A percentile compares a stretch with the other conserved stretches of the same genome.
These are phyloP conservation scores for Anser cygnoides DNA, from an alignment of 2,113 vertebrate species.

Conservation along the genomic window DNA sequence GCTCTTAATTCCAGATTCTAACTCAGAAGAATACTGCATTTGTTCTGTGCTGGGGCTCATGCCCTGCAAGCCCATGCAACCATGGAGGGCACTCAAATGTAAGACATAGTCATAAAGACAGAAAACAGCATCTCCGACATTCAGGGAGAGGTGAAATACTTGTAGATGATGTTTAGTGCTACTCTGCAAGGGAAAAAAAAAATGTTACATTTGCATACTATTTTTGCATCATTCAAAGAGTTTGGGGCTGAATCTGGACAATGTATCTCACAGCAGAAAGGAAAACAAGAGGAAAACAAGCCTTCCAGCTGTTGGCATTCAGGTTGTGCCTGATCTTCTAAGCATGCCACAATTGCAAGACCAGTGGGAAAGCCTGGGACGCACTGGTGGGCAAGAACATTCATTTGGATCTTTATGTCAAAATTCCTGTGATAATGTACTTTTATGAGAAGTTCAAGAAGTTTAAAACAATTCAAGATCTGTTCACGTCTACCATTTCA, in stretches of 20 bases:
- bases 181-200: background rate
- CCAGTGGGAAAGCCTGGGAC: accelerated
- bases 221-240: background rate
- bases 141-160: background rate
- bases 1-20: background rate
- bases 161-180: background rate
- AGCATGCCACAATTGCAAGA: accelerated
- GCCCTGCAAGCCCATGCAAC: background rate
- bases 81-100: background rate
- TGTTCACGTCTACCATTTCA: background rate
- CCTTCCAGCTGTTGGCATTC: background rate
- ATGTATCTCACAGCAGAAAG: background rate
- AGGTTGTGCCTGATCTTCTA: background rate
- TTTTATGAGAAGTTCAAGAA: background rate
- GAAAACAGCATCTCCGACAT: background rate
- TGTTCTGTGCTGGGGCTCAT: background rate
- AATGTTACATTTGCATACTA: background rate
- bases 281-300: background rate
- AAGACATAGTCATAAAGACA: accelerated
- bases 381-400: accelerated
- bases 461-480: background rate
- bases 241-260: background rate
- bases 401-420: background rate
- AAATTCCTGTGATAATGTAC: background rate
- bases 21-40: background rate